Evolutionary conservation across 2,113 vertebrate genomes (phyloP), one percentile per base, ranked within the genome.

Genomic region (Nyctereutes procyonoides): DNA sequence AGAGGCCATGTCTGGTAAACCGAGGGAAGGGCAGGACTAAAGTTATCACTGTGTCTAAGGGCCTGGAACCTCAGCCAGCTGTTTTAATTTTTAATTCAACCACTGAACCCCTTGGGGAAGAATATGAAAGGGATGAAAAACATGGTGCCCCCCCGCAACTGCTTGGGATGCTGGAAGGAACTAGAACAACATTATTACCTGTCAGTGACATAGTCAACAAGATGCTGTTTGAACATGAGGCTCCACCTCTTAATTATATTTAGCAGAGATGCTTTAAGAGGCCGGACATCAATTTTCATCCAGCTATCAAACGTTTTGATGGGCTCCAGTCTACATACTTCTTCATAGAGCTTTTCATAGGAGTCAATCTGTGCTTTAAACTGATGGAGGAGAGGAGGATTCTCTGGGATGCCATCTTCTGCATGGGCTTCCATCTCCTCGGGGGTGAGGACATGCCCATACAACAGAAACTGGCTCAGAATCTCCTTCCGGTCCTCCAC

Each of bases 141-240:
- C 55, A 48, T 0, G 5, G n/a, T 16, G 7, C 7, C 60, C 53
- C 10, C 7, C 60, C 53, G 6, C 2, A 0, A 30, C 22, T 35
- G 73, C 63, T 48, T n/a, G 17, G 53, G 38, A 63, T 53, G 65
- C 81, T 16, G 16, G 80, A n/a, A 63, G 58, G 28, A 32, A 80
- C 76, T 15, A 63, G 51, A 60, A 73, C 15, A 22, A 20, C 1
- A 1, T 0, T 7, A 8, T 92, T 98, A 99, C 99, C 99, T 99
- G 98, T 99, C 98, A 0, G 98, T 99, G 65, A 99, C 99, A 0
- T 99, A 98, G 89, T 99, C 99, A 20, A 99, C 95, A 0, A 99
- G 99, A 93, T 99, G 99, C 98, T 99, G 99, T 96, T 99, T 99
- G 98, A 99, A 99, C 99, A 99, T 98, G 96, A 99, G 97, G 97